Evolutionary conservation across 1,140 invertebrate species (phyloP).

Genomic region (Ostrea edulis): DNA sequence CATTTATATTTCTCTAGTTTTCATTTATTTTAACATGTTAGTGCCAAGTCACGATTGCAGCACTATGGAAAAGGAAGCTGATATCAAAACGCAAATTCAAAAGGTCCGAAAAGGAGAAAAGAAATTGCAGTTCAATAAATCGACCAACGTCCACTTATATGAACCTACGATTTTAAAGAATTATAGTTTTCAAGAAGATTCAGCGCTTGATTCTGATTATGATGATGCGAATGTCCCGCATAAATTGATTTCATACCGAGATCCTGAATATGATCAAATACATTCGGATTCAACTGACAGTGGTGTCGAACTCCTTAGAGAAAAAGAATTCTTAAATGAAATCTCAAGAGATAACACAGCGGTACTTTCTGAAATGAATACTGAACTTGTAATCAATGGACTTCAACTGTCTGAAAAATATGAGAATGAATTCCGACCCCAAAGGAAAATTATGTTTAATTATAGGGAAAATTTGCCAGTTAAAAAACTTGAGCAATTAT

Average conservation of each 20-base stretch:
- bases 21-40: background rate
- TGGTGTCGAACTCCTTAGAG: background rate
- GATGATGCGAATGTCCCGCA: background rate
- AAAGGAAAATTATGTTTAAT: background rate
- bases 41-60: background rate
- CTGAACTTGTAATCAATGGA: background rate
- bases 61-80: background rate
- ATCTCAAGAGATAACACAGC: background rate
- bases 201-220: background rate
- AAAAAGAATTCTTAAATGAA: background rate
- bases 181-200: background rate
- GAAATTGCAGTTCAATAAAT: background rate
- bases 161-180: background rate
- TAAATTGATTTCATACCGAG: conserved; percentile 4
- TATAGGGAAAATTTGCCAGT: background rate
- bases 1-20: background rate
- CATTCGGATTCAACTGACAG: background rate
- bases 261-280: background rate
- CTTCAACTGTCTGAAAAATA: background rate
- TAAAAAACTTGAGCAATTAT: background rate
- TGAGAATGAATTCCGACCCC: background rate
- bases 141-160: background rate
- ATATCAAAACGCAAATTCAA: background rate
- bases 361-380: background rate
- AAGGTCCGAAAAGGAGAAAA: background rate